Percentiles rank a stretch among this genome's conserved stretches.
These are phyloP conservation scores for Neodiprion fabricii DNA, from an alignment of 1,140 invertebrate genomes.

Conservation along the genomic window DNA sequence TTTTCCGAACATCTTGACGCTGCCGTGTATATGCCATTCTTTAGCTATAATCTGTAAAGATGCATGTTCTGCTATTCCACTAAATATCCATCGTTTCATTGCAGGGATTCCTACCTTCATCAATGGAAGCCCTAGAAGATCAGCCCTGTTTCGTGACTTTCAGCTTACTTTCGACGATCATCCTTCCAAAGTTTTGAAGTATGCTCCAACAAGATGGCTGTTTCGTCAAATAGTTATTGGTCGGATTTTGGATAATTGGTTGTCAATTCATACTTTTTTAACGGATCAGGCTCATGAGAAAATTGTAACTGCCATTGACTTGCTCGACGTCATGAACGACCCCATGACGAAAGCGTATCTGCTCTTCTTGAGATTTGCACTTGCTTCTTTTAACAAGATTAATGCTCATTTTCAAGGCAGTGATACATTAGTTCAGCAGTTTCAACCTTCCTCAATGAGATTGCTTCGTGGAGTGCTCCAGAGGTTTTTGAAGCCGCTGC, in stretches of 20 bases:
- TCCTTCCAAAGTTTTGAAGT: slow-evolving; percentile 19
- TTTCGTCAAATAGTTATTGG: slow-evolving; percentile 9
- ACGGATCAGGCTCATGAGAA: background rate
- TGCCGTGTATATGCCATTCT: slow-evolving; percentile 37
- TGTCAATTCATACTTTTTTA: slow-evolving; percentile 12
- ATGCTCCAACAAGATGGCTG: slow-evolving; percentile 13
- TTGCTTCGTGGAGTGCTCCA: slow-evolving; percentile 8
- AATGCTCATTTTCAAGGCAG: slow-evolving; percentile 24
- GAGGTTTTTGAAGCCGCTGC: slow-evolving; percentile 12
- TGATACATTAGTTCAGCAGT: slow-evolving; percentile 19
- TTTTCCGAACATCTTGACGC: slow-evolving; percentile 15
- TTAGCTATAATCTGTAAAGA: slow-evolving; percentile 29
- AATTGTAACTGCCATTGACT: background rate
- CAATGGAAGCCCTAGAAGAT: too few relatives aligned
- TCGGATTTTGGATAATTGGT: slow-evolving; percentile 21
- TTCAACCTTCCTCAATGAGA: slow-evolving; percentile 16
- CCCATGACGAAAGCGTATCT: slow-evolving; percentile 19
- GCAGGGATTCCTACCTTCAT: too few relatives aligned
- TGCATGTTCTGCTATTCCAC: slow-evolving; percentile 20
- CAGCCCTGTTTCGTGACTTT: too few relatives aligned
- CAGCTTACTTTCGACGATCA: slow-evolving; percentile 21
- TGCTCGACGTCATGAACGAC: slow-evolving; percentile 18
- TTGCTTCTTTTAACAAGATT: slow-evolving; percentile 25
- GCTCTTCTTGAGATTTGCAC: slow-evolving; percentile 24
- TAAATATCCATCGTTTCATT: too few relatives aligned